phyloP scores from a whole-genome alignment of 2,888 invertebrate genomes.

The Lasioglossum morio region DNA sequence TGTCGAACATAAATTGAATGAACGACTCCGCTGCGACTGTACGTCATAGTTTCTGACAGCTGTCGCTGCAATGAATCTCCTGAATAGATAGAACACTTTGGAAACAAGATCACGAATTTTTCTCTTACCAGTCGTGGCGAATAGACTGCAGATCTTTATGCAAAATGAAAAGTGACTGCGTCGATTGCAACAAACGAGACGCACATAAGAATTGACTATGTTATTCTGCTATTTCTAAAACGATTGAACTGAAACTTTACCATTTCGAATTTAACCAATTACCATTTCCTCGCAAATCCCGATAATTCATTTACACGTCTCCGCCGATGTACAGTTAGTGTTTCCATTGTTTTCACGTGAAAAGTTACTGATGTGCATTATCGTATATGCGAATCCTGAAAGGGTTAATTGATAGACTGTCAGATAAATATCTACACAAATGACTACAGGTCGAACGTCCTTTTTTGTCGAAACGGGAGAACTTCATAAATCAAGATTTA shows the following conservation, averaged over 20 bases:
- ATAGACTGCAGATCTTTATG: neutral
- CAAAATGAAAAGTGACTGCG: neutral
- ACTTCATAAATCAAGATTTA: neutral
- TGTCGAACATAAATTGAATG: constrained; percentile 36
- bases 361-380: neutral
- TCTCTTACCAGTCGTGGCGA: neutral
- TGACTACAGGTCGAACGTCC: neutral
- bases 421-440: neutral
- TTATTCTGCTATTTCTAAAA: too few species aligned
- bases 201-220: too few species aligned
- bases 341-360: neutral
- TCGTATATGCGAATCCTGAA: neutral
- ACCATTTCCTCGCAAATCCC: too few species aligned
- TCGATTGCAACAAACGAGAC: too few species aligned
- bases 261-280: too few species aligned
- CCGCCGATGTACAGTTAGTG: neutral
- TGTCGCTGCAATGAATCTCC: neutral
- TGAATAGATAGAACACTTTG: neutral
- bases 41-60: neutral
- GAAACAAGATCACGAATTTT: neutral
- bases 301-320: neutral
- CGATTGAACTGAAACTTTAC: too few species aligned
- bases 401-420: neutral
- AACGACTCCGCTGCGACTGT: neutral
- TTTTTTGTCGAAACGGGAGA: neutral